These are phyloP conservation scores for Agrilus biguttatus DNA, from an alignment of 2,888 invertebrate genomes.

Conservation along the genomic window DNA sequence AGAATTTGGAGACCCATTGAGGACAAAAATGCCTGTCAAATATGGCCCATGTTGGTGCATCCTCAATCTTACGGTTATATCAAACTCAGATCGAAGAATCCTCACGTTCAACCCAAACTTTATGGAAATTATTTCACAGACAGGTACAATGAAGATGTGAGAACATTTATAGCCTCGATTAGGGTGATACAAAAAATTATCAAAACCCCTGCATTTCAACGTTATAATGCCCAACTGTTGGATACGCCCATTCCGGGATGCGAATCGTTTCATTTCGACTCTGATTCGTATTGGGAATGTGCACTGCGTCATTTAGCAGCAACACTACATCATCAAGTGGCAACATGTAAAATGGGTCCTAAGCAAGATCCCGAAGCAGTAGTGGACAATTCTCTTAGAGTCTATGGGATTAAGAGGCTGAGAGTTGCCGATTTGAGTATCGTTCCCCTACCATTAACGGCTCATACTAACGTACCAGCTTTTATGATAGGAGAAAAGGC, in stretches of 20 bases:
- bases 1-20: conserved; percentile 41
- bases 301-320: conserved; percentile 31
- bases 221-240: conserved; percentile 29
- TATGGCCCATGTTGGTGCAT: conserved; percentile 56
- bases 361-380: conserved; percentile 36
- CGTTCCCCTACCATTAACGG: conserved; percentile 37
- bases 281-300: conserved; percentile 39
- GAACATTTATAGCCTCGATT: conserved; percentile 25
- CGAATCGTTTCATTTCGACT: conserved; percentile 22
- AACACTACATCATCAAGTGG: conserved; percentile 38
- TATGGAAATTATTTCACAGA: conserved; percentile 68
- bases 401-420: conserved; percentile 35
- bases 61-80: conserved; percentile 58
- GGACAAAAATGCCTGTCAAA: conserved; percentile 19
- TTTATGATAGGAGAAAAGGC: conserved; percentile 44
- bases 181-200: conserved; percentile 37
- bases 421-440: conserved; percentile 42
- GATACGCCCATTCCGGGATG: conserved; percentile 38
- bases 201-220: conserved; percentile 32
- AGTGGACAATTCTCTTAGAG: conserved; percentile 37
- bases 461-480: conserved; percentile 37
- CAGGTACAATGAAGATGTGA: conserved; percentile 31
- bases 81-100: conserved; percentile 53
- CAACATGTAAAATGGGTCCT: conserved; percentile 43
- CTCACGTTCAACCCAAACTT: conserved; percentile 55